phyloP scores from a whole-genome alignment of 1,140 invertebrate species.

The Drosophila parabipectinata region DNA sequence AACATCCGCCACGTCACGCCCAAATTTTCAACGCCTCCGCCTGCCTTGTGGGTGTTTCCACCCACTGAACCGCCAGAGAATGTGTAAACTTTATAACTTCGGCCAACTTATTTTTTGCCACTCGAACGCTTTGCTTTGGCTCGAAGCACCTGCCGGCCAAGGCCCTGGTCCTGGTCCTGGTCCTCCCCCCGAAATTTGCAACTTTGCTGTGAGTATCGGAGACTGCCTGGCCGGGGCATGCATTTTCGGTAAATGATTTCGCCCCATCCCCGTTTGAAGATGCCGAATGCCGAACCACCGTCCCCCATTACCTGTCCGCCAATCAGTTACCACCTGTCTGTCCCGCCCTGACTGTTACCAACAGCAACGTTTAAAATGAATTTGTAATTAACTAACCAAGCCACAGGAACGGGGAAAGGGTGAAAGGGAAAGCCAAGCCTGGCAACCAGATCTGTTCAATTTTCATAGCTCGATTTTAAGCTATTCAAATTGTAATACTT shows the following conservation, averaged over 20 bases:
- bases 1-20: constrained; percentile 19
- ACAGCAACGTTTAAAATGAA: not conserved
- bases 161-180: not conserved
- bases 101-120: constrained; percentile 52
- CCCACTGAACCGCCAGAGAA: constrained; percentile 18
- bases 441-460: constrained; percentile 1
- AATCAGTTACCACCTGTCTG: constrained; percentile 4
- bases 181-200: not conserved
- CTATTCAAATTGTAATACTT: constrained; percentile 11
- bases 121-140: constrained; percentile 45
- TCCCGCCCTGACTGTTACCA: not conserved
- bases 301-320: not conserved
- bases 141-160: constrained; percentile 21
- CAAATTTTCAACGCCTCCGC: not conserved
- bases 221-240: not conserved
- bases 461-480: constrained; percentile 12
- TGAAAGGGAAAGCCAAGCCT: not conserved
- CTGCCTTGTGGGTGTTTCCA: not conserved
- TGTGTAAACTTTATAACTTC: constrained; percentile 41
- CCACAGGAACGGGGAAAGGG: not conserved
- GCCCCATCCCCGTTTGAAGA: not conserved
- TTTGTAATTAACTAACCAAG: constrained; percentile 9
- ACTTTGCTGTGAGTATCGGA: not conserved
- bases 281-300: not conserved
- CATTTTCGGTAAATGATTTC: constrained; percentile 1